Evolutionary conservation across 2,113 vertebrate genomes (phyloP).

Genomic region (Crotophaga sulcirostris): DNA sequence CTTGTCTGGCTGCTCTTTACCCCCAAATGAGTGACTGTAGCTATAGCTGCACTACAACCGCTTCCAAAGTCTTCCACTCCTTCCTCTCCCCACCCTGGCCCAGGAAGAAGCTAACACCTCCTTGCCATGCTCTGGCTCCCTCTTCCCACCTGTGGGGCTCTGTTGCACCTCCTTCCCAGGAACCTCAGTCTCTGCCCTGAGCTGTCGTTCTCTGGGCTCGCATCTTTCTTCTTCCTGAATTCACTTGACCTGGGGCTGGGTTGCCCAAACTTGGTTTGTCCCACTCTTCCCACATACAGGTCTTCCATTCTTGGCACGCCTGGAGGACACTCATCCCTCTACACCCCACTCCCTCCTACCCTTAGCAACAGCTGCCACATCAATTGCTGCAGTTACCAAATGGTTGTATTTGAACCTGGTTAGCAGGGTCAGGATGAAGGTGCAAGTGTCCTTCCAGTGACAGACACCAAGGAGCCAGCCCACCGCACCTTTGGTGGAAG

Average conservation of each 20-base stretch:
- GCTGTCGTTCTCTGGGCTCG: fast-evolving
- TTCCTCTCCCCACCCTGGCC: not conserved
- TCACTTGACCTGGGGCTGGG: not conserved
- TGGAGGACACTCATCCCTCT: not conserved
- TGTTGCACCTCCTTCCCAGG: not conserved
- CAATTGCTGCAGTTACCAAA: fast-evolving
- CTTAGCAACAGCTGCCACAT: fast-evolving
- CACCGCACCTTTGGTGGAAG: not conserved
- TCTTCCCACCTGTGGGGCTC: not conserved
- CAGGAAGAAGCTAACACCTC: not conserved
- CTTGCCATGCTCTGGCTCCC: fast-evolving
- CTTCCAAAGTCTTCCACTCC: not conserved
- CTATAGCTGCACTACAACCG: fast-evolving
- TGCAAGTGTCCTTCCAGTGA: fast-evolving
- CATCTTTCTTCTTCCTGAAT: not conserved
- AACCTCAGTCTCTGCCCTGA: fast-evolving
- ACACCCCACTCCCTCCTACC: not conserved
- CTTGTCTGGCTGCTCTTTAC: not conserved
- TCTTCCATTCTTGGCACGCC: fast-evolving
- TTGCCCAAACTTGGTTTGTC: fast-evolving
- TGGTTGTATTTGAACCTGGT: fast-evolving
- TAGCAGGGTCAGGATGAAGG: fast-evolving
- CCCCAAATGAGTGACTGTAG: fast-evolving
- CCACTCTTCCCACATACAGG: fast-evolving
- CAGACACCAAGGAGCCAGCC: fast-evolving